These are phyloP conservation scores for Hecatera dysodea DNA, from an alignment of 2,888 invertebrate genomes.

Conservation along the genomic window DNA sequence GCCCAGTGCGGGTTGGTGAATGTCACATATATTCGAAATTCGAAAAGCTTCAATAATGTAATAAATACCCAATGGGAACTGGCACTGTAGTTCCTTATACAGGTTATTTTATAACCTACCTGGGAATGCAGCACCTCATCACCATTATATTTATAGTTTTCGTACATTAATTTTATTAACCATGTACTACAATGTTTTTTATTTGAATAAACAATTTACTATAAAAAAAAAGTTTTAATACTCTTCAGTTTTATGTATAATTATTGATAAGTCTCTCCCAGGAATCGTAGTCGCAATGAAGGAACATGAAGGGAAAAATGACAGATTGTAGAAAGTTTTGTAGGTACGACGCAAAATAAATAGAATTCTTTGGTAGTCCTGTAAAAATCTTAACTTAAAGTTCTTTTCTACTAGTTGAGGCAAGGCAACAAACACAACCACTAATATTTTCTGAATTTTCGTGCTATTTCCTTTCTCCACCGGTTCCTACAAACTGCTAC, in stretches of 20 bases:
- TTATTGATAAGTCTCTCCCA: neutral
- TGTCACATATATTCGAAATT: no score
- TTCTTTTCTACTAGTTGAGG: neutral
- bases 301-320: neutral
- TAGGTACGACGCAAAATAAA: neutral
- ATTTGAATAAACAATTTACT: no score
- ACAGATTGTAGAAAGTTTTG: neutral
- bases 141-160: no score
- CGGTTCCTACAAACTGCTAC: constrained; percentile 1
- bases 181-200: no score
- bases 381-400: neutral
- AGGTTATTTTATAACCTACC: no score
- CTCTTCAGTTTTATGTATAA: neutral
- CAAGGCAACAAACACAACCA: neutral
- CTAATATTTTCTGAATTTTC: neutral
- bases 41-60: no score
- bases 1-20: no score
- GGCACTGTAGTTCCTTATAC: no score
- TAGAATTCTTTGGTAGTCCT: neutral
- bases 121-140: no score
- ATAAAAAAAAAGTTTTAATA: neutral
- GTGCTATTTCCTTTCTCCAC: neutral
- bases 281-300: neutral
- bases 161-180: no score
- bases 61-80: no score